phyloP scores from a whole-genome alignment of 2,797 vertebrate genomes.

The Etheostoma perlongum region DNA sequence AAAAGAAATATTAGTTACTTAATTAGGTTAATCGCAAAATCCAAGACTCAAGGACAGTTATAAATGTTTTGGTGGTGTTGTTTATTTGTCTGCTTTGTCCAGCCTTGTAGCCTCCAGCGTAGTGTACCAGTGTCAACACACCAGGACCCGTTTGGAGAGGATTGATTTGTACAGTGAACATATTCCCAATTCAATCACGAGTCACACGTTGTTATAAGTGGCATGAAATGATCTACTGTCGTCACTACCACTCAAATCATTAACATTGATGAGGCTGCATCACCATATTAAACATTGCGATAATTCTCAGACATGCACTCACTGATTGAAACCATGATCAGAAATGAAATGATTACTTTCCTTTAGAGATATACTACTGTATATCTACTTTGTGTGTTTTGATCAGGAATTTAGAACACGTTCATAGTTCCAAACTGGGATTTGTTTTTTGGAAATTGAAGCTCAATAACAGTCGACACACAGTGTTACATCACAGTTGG shows the following conservation, averaged over 20 bases:
- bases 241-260: conserved; percentile 15
- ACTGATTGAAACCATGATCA: neutral
- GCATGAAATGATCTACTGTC: conserved; percentile 19
- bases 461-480: conserved; percentile 3
- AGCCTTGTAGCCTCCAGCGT: neutral
- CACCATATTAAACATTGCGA: neutral
- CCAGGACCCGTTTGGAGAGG: conserved; percentile 25
- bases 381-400: neutral
- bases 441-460: conserved; percentile 9
- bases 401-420: neutral
- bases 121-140: conserved; percentile 8
- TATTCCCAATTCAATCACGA: conserved; percentile 52
- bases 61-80: neutral
- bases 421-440: neutral
- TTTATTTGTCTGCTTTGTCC: neutral
- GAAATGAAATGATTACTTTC: neutral
- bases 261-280: conserved; percentile 3
- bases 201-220: conserved; percentile 41
- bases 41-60: neutral
- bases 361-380: neutral
- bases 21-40: neutral
- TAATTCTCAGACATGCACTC: neutral
- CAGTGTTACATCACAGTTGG: conserved; percentile 5
- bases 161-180: conserved; percentile 45
- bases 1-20: neutral